Base-by-base conservation (phyloP, 2,888 invertebrate species). In the Nebria brevicollis region DNA sequence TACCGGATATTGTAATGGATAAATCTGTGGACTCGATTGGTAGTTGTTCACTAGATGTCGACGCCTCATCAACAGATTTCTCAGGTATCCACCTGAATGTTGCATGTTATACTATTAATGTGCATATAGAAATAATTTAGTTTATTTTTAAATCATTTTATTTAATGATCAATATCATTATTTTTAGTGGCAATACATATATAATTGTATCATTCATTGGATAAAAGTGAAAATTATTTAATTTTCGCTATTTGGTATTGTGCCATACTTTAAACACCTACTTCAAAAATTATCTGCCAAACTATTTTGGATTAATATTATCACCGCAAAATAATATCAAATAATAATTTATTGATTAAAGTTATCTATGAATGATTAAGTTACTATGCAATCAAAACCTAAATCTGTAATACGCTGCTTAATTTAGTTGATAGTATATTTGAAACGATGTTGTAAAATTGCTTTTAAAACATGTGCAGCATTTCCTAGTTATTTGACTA, bases 11-110 rank as follows among this genome's bases (percentile, higher is more conserved):
- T 89, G 90, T 90, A 83, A 94, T 94, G 94, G 94, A 94, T 90
- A 92, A 93, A 85, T 94, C 94, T 41, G 92, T 94, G 89, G 96
- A 96, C 89, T 96, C 96, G 81, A 96, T 96, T 86, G 96, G 96
- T 86, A 94, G 94, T 90, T 96, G 96, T 90, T 96, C 96, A 85
- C 91, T 96, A 87, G 96, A 96, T 89, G 95, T 95, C 89, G 95
- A 96, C 87, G 94, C 94, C 87, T 89, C 93, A 3, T 81, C 94
- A 87, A 93, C 93, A 83, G 94, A 94, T 86, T 92, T 93, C 86
- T 93, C 94, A 94, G 94, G 94, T 94, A 94, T 90, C 13, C 54
- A 54, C 54, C 54, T 54, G 54, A 54, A 54, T 54, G 54, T 54
- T 54, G 54, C 54, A 54, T 54, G 54, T 54, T 54, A 13, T 54